Evolutionary conservation across 2,888 invertebrate species (phyloP).

Genomic region (Tinea trinotella): DNA sequence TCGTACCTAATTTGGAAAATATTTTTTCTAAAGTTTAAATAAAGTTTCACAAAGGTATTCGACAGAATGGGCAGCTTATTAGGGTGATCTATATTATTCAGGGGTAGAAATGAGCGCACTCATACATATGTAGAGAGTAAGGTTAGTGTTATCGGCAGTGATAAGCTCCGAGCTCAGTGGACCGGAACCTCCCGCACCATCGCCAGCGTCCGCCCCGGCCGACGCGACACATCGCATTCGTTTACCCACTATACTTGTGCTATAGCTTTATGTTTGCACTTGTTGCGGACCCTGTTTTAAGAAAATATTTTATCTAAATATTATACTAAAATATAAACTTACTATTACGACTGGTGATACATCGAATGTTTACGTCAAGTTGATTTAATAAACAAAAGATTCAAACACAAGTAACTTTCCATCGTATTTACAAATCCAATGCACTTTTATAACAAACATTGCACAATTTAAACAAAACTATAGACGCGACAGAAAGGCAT

Average conservation of each 20-base stretch:
- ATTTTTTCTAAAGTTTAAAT: too few species aligned
- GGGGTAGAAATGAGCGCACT: constrained; percentile 5
- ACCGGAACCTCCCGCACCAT: constrained; percentile 40
- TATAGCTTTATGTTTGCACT: constrained; percentile 1
- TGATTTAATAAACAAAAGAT: constrained; percentile 5
- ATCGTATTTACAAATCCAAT: constrained; percentile 19
- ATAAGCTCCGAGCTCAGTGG: constrained; percentile 43
- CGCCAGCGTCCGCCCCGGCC: constrained; percentile 29
- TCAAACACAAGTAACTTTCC: constrained; percentile 33
- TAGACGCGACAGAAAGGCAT: constrained; percentile 47
- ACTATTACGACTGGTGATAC: neutral
- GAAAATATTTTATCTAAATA: neutral
- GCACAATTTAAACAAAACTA: constrained; percentile 64
- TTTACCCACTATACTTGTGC: neutral
- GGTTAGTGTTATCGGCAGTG: constrained; percentile 48
- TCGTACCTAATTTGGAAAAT: neutral
- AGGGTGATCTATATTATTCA: constrained; percentile 2
- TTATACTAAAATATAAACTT: neutral
- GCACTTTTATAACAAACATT: constrained; percentile 53
- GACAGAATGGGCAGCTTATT: neutral
- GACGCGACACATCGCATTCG: neutral
- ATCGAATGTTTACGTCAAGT: neutral
- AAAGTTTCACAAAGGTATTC: neutral
- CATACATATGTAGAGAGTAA: constrained; percentile 23
- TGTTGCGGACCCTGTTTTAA: neutral